Evolutionary conservation across 1,140 invertebrate genomes (phyloP).

Genomic region (Rhyzopertha dominica): DNA sequence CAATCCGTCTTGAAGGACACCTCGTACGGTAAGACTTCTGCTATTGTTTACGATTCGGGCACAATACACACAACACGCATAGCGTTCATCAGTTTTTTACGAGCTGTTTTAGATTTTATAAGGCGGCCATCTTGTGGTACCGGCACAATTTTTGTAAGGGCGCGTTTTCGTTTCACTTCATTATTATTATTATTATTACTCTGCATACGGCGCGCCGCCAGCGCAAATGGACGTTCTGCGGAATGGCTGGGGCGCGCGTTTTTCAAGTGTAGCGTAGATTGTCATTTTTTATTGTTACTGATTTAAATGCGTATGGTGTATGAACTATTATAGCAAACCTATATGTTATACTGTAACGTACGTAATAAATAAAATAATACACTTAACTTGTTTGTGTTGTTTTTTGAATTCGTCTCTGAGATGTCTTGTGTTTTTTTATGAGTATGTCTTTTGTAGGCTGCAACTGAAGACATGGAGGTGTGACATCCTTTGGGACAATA

Average conservation of each 20-base stretch:
- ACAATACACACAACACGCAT: too few relatives aligned
- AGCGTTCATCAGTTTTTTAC: too few relatives aligned
- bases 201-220: slow-evolving; percentile 4
- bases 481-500: too few relatives aligned
- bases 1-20: too few relatives aligned
- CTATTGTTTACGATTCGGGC: too few relatives aligned
- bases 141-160: background rate
- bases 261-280: slow-evolving; percentile 31
- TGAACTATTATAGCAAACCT: slow-evolving; percentile 35
- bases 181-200: slow-evolving; percentile 10
- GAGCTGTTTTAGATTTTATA: too few relatives aligned
- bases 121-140: background rate
- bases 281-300: slow-evolving; percentile 38
- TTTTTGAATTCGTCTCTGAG: too few relatives aligned
- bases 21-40: too few relatives aligned
- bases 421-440: too few relatives aligned
- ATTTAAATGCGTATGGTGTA: slow-evolving; percentile 36
- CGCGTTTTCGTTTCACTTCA: background rate
- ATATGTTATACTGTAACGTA: slow-evolving; percentile 38
- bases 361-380: slow-evolving; percentile 30
- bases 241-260: slow-evolving; percentile 11
- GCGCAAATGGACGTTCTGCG: slow-evolving; percentile 6
- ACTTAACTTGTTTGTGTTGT: too few relatives aligned
- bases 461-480: too few relatives aligned
- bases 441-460: too few relatives aligned